A percentile compares a stretch with the other conserved stretches of the same genome.
These are phyloP conservation scores for Petrophora chlorosata DNA, from an alignment of 2,888 invertebrate genomes.

Conservation along the genomic window DNA sequence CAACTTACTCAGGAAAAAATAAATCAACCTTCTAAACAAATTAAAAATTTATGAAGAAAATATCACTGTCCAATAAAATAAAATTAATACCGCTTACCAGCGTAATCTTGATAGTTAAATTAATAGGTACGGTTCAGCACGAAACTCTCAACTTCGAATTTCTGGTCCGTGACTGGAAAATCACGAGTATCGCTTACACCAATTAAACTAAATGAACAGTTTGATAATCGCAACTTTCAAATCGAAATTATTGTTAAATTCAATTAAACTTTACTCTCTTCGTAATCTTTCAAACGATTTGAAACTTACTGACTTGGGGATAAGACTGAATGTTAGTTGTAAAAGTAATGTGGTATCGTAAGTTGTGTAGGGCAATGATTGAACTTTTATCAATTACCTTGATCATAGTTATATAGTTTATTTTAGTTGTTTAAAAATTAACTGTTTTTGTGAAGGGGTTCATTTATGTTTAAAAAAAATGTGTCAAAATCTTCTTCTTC, in stretches of 20 bases:
- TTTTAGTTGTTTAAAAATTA: no score
- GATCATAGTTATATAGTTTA: no score
- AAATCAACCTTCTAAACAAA: no score
- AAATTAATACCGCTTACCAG: conserved; percentile 1
- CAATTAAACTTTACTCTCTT: conserved; percentile 26
- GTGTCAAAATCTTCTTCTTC: no score
- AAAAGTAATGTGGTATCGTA: background rate
- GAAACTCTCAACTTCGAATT: conserved; percentile 21
- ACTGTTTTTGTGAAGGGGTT: no score
- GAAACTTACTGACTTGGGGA: background rate
- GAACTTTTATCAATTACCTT: background rate
- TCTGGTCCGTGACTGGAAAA: conserved; percentile 30
- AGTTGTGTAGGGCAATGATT: background rate
- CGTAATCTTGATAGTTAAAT: conserved; percentile 15
- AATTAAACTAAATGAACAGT: conserved; percentile 37
- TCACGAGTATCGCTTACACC: conserved; percentile 32
- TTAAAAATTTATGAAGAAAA: no score
- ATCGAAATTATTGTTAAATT: conserved; percentile 35
- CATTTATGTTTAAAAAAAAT: no score
- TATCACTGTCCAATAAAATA: background rate
- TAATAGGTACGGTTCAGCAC: conserved; percentile 14
- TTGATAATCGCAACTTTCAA: conserved; percentile 31
- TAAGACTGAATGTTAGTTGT: background rate
- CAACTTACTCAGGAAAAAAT: no score
- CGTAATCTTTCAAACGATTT: conserved; percentile 2